phyloP scores from a whole-genome alignment of 2,113 vertebrate species.

The Bos javanicus region DNA sequence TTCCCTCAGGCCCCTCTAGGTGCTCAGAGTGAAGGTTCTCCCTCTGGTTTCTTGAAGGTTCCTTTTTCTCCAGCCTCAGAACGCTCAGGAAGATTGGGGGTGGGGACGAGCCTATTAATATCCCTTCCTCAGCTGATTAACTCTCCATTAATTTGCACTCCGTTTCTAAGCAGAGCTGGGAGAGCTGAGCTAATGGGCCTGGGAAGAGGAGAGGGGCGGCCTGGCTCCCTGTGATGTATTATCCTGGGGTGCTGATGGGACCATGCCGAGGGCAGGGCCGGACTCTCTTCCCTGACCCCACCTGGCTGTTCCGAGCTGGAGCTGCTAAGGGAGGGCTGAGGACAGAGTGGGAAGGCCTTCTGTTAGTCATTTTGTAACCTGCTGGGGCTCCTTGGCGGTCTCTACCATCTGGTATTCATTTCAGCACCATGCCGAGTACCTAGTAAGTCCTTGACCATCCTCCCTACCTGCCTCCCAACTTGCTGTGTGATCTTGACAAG shows the following conservation, averaged over 20 bases:
- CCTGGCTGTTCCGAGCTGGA: background rate
- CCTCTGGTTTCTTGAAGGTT: background rate
- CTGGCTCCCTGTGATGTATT: slow-evolving; percentile 12
- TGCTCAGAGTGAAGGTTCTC: background rate
- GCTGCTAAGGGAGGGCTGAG: background rate
- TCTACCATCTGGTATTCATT: background rate
- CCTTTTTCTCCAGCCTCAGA: slow-evolving; percentile 24
- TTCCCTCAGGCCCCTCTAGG: background rate
- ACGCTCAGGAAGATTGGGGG: slow-evolving; percentile 42
- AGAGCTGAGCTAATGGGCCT: slow-evolving; percentile 67
- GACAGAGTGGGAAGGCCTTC: background rate
- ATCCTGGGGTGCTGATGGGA: slow-evolving; percentile 24
- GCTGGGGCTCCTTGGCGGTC: background rate
- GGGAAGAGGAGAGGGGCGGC: slow-evolving; percentile 56
- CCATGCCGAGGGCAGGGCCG: background rate
- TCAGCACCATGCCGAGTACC: background rate
- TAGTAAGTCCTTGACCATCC: background rate
- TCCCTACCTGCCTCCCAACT: background rate
- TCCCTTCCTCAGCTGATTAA: slow-evolving; percentile 80
- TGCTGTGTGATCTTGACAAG: background rate
- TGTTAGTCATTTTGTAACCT: background rate
- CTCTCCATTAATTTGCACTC: slow-evolving; percentile 80
- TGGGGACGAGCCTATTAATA: slow-evolving; percentile 80
- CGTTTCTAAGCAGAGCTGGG: slow-evolving; percentile 69
- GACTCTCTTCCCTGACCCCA: background rate